Conservation (phyloP, 2,797 vertebrate species). For the Tauraco hartlaubi region DNA sequence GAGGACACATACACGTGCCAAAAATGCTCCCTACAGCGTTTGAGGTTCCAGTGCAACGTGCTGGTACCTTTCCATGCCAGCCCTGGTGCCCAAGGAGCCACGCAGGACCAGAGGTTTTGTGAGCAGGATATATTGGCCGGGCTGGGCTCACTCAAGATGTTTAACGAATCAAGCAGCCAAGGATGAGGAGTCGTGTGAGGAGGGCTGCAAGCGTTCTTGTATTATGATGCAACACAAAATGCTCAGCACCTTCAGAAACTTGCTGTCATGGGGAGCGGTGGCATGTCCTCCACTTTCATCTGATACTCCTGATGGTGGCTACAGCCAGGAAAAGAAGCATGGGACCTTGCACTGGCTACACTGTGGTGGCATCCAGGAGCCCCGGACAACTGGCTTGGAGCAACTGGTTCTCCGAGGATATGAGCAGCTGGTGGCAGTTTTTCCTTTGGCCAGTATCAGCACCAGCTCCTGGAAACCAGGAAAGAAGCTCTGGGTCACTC, state of each 20-base stretch:
- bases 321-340: not conserved
- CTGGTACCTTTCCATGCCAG: not conserved
- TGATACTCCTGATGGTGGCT: not conserved
- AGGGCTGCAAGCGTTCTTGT: not conserved
- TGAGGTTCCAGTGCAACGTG: not conserved
- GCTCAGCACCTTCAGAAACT: not conserved
- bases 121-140: not conserved
- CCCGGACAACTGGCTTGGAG: not conserved
- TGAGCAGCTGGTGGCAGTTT: accelerated
- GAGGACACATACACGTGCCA: not conserved
- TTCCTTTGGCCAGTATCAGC: accelerated
- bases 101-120: not conserved
- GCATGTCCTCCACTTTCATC: not conserved
- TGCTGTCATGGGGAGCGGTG: accelerated
- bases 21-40: not conserved
- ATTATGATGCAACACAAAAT: not conserved
- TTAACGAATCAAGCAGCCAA: not conserved
- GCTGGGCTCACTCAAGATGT: not conserved
- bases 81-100: not conserved
- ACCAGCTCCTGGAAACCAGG: not conserved
- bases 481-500: not conserved
- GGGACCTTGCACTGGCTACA: not conserved
- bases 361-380: not conserved
- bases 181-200: not conserved
- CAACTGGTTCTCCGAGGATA: not conserved